These are phyloP conservation scores for Notiomystis cincta DNA, from an alignment of 2,113 vertebrate genomes.

Conservation along the genomic window DNA sequence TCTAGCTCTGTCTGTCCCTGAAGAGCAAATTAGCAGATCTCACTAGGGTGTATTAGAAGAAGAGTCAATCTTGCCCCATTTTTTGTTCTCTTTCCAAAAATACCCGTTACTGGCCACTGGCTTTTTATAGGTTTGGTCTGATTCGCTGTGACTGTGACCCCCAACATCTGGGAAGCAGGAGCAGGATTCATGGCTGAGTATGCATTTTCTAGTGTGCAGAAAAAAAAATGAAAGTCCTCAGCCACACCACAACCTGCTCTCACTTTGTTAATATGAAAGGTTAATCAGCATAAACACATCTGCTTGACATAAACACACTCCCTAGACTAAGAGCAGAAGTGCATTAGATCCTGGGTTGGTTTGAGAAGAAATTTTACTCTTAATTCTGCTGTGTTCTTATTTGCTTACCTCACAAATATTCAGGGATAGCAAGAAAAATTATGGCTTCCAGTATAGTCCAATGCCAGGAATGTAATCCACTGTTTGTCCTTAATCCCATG, in stretches of 20 bases:
- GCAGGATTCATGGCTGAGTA: neutral
- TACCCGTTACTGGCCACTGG: neutral
- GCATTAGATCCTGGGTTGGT: neutral
- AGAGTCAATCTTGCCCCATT: neutral
- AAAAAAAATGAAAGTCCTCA: neutral
- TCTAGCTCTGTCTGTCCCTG: neutral
- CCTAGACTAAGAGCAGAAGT: neutral
- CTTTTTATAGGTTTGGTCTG: neutral
- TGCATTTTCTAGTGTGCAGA: neutral
- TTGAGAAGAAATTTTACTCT: neutral
- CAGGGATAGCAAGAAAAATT: slow-evolving; percentile 1
- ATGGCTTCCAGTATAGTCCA: neutral
- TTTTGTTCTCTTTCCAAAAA: neutral
- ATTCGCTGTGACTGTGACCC: neutral
- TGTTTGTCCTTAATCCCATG: slow-evolving; percentile 33
- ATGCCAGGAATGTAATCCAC: slow-evolving; percentile 26
- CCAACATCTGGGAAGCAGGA: neutral
- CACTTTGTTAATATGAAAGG: neutral
- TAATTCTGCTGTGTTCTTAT: neutral
- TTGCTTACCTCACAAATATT: slow-evolving; percentile 5
- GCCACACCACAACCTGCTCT: neutral
- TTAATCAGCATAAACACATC: neutral
- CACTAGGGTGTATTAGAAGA: neutral
- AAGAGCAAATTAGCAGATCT: neutral
- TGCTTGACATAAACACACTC: neutral